Percentiles rank a stretch among this genome's conserved stretches.
These are phyloP conservation scores for Cepphus grylle DNA, from an alignment of 2,113 vertebrate species.

Conservation along the genomic window DNA sequence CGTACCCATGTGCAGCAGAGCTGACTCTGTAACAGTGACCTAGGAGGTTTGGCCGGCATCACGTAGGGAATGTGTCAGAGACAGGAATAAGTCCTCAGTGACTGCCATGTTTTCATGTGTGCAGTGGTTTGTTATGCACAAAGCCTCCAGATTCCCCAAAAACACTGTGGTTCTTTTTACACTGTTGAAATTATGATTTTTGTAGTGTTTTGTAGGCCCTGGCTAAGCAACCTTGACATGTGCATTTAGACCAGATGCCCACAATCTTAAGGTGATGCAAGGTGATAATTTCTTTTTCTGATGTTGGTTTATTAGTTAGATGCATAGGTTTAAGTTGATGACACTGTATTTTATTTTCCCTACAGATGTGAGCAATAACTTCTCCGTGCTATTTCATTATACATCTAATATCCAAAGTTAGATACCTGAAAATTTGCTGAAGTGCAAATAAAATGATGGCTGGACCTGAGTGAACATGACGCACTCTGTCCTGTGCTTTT, in stretches of 20 bases:
- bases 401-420: background rate
- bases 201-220: background rate
- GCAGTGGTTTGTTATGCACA: background rate
- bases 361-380: background rate
- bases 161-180: background rate
- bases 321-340: background rate
- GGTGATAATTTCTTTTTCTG: background rate
- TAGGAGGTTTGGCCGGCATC: fast-evolving
- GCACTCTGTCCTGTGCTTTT: background rate
- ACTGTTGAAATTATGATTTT: background rate
- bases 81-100: background rate
- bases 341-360: background rate
- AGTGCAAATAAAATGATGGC: background rate
- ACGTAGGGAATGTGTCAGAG: background rate
- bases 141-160: background rate
- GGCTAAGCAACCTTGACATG: background rate
- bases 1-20: fast-evolving
- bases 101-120: background rate
- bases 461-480: background rate
- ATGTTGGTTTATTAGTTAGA: background rate
- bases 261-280: background rate
- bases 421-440: background rate
- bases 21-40: background rate
- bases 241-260: background rate
- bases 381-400: background rate